A percentile compares a stretch with the other conserved stretches of the same genome.
phyloP scores from a whole-genome alignment of 2,113 vertebrate genomes.

The Pangasianodon gigas region DNA sequence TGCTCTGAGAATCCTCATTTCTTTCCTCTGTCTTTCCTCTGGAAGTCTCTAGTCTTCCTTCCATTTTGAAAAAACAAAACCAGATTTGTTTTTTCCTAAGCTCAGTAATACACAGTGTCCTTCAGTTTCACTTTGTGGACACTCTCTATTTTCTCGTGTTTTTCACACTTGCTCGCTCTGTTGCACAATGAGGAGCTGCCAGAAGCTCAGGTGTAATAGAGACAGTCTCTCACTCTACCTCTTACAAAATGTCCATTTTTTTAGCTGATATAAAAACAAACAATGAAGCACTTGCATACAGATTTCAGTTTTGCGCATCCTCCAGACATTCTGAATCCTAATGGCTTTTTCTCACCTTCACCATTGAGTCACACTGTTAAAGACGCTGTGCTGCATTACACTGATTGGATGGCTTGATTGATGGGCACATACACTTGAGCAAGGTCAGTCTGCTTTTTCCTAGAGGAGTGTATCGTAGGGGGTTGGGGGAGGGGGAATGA shows the following conservation, averaged over 20 bases:
- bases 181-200: background rate
- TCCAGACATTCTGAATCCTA: conserved; percentile 14
- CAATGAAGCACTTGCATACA: background rate
- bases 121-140: conserved; percentile 16
- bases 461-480: background rate
- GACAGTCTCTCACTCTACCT: background rate
- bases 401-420: conserved; percentile 38
- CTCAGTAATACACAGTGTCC: conserved; percentile 17
- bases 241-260: background rate
- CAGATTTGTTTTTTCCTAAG: background rate
- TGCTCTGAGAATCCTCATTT: background rate
- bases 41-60: background rate
- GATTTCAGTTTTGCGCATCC: background rate
- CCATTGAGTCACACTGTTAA: background rate
- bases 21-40: background rate
- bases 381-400: conserved; percentile 7
- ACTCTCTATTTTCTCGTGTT: background rate
- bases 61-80: background rate
- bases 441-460: conserved; percentile 20
- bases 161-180: background rate
- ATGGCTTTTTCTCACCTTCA: conserved; percentile 20
- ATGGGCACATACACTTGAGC: conserved; percentile 6
- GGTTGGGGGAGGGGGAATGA: background rate
- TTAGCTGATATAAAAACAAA: background rate
- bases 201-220: conserved; percentile 26